Evolutionary conservation across 2,888 invertebrate species (phyloP).

Genomic region (Leptura quadrifasciata): DNA sequence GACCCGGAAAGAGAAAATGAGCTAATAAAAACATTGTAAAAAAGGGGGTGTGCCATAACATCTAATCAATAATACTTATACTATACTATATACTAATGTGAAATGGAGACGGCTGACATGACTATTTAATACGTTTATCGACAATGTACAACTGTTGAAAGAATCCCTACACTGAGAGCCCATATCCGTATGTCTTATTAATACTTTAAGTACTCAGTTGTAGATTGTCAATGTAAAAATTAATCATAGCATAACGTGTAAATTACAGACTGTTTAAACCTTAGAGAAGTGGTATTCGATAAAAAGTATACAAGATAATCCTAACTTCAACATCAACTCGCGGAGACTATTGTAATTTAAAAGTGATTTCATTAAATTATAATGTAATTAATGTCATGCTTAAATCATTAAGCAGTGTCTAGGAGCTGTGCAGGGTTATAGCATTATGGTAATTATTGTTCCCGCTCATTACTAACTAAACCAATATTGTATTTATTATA

Average conservation of each 20-base stretch:
- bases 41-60: no score
- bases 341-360: not conserved
- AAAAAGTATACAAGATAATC: not conserved
- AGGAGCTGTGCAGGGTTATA: not conserved
- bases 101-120: not conserved
- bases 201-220: not conserved
- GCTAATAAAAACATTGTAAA: no score
- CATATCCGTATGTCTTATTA: constrained; percentile 6
- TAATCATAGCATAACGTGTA: no score
- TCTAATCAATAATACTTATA: no score
- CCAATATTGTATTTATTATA: not conserved
- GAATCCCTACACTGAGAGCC: constrained; percentile 15
- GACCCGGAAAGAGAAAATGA: no score
- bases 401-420: not conserved
- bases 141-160: not conserved
- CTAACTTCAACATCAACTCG: not conserved
- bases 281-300: no score
- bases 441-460: not conserved
- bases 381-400: no score
- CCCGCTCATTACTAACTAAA: not conserved
- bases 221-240: no score
- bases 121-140: not conserved
- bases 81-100: not conserved
- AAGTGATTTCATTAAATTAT: not conserved
- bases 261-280: no score